A percentile compares a stretch with the other conserved stretches of the same genome.
Evolutionary conservation across 2,888 invertebrate species (phyloP).

Genomic region (Leptinotarsa tumamoca): DNA sequence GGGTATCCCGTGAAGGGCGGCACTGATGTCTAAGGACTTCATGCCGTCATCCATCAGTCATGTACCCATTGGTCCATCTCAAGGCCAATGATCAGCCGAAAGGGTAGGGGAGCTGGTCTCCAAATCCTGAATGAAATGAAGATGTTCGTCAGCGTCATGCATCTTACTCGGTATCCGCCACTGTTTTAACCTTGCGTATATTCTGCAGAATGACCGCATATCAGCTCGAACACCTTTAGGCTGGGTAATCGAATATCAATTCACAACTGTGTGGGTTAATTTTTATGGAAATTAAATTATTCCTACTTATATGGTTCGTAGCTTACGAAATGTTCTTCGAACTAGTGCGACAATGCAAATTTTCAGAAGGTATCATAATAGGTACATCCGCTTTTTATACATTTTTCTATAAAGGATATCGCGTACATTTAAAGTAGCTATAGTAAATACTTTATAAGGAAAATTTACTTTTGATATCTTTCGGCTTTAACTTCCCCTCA

Average conservation of each 20-base stretch:
- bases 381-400: neutral
- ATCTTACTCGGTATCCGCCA: conserved; percentile 19
- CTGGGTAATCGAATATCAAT: conserved; percentile 18
- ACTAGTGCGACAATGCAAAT: conserved; percentile 6
- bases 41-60: no score
- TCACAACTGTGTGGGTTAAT: conserved; percentile 14
- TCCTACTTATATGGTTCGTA: neutral
- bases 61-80: no score
- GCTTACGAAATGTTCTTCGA: conserved; percentile 1
- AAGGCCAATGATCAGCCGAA: no score
- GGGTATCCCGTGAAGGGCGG: no score
- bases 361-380: neutral
- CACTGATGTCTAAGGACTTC: no score
- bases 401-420: neutral
- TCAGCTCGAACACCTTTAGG: conserved; percentile 16
- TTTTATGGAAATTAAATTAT: conserved; percentile 11
- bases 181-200: conserved; percentile 27
- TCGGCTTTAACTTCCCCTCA: no score
- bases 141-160: no score
- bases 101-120: no score
- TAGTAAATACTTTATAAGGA: neutral
- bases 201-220: conserved; percentile 11
- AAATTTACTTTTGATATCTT: no score
- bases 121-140: no score
- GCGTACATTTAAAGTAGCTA: neutral